Base-by-base conservation (phyloP, 2,888 invertebrate species). In the Automeris io region DNA sequence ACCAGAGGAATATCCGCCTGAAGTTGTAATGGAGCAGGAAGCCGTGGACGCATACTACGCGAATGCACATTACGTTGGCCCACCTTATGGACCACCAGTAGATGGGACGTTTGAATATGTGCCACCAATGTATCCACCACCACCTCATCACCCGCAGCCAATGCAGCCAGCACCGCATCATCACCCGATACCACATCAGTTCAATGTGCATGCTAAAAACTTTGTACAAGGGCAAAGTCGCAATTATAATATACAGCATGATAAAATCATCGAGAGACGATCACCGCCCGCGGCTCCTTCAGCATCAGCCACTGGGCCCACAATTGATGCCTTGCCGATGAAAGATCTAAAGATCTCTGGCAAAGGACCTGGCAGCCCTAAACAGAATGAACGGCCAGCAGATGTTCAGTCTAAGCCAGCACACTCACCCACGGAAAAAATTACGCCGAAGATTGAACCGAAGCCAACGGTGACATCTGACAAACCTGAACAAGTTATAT, bases 191-290 rank as follows among this genome's bases (percentile, higher is more conserved):
- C 73, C 82, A 12, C 83, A 88, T 51, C 78, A 86, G 58, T 77
- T 88, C 63, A 85, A 87, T 44, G 87, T 87, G 5, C 83, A 87
- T 45, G 87, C 87, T 1, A 88, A 79, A 51, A 88, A 86, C 57
- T 88, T 82, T 61, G 82, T 87, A 3, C 78, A 76, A 32, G 80
- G 79, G 3, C 83, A 83, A 36, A 68, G 67, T 42, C 77, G 78
- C 33, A 63, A 51, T 3, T 79, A 63, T 43, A n/a, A n/a, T n/a
- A 47, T 60, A 1, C 65, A 61, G 0, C 64, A 60, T 2, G 74
- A 74, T 16, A 81, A 80, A 42, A 51, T 21, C 29, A 77, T 61
- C n/a, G 81, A 81, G 35, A 68, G 56, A 4, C 64, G 68, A 7
- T 49, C 66, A 2, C 60, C 62, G 7, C 59, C 67, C 7, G 58